Conservation (phyloP, 1,140 invertebrate genomes). For the Aphelenchoides fujianensis region DNA sequence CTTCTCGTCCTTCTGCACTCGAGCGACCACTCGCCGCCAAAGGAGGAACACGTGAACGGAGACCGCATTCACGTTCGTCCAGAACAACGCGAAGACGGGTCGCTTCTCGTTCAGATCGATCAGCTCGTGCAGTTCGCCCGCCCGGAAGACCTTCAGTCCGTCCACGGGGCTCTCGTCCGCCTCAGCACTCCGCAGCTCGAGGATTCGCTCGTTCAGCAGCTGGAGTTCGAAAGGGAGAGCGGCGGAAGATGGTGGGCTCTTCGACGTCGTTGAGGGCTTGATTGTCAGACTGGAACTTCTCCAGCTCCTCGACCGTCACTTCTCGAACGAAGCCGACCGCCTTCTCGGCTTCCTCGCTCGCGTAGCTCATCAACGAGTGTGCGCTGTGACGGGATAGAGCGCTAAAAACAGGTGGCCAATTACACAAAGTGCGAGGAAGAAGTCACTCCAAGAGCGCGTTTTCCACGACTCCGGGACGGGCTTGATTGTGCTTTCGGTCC, state of each 20-base stretch:
- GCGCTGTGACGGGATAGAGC: slow-evolving; percentile 42
- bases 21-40: slow-evolving; percentile 21
- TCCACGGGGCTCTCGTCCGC: not conserved
- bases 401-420: slow-evolving; percentile 37
- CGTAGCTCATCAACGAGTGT: slow-evolving; percentile 35
- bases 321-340: slow-evolving; percentile 47
- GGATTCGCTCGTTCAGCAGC: slow-evolving; percentile 41
- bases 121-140: not conserved
- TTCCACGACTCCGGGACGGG: not conserved
- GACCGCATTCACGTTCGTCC: slow-evolving; percentile 34
- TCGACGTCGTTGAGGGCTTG: slow-evolving; percentile 9
- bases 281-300: slow-evolving; percentile 40
- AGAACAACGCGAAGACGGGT: slow-evolving; percentile 40
- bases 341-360: slow-evolving; percentile 25
- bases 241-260: slow-evolving; percentile 33
- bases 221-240: slow-evolving; percentile 42
- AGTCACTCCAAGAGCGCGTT: not conserved
- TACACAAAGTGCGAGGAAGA: slow-evolving; percentile 14
- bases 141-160: slow-evolving; percentile 7
- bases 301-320: slow-evolving; percentile 31
- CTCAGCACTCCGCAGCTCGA: slow-evolving; percentile 24
- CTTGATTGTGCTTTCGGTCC: slow-evolving; percentile 29
- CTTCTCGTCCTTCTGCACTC: slow-evolving; percentile 16
- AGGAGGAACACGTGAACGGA: slow-evolving; percentile 36
- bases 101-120: slow-evolving; percentile 19